Evolutionary conservation across 2,888 invertebrate genomes (phyloP).

Genomic region (Drosophila hawaiiensis): DNA sequence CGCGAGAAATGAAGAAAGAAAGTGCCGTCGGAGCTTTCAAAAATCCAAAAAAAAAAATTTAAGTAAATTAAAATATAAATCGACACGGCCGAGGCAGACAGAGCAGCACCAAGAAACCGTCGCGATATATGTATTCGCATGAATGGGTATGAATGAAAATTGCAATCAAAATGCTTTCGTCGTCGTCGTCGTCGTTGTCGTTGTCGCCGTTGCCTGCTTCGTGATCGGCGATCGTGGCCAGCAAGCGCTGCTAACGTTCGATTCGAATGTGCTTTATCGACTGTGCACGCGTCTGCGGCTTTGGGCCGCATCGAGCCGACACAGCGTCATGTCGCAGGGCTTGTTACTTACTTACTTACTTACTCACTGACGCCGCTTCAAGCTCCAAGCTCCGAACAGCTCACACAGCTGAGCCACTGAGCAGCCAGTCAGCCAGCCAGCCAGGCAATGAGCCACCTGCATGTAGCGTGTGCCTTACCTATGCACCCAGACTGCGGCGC

Average conservation of each 20-base stretch:
- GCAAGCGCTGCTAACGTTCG: slow-evolving; percentile 72
- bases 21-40: slow-evolving; percentile 56
- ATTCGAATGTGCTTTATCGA: slow-evolving; percentile 80
- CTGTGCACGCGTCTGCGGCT: slow-evolving; percentile 69
- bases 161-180: slow-evolving; percentile 61
- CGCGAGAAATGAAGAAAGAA: slow-evolving; percentile 39
- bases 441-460: slow-evolving; percentile 59
- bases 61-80: slow-evolving; percentile 7
- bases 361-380: slow-evolving; percentile 25
- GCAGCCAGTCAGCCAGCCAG: slow-evolving; percentile 1
- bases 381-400: slow-evolving; percentile 36
- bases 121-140: slow-evolving; percentile 40
- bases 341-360: slow-evolving; percentile 46
- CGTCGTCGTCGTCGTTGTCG: slow-evolving; percentile 17
- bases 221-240: slow-evolving; percentile 29
- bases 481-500: slow-evolving; percentile 58
- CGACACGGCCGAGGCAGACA: slow-evolving; percentile 52
- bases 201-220: slow-evolving; percentile 11
- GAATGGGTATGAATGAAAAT: slow-evolving; percentile 76
- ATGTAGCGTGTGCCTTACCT: slow-evolving; percentile 50
- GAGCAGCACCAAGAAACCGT: slow-evolving; percentile 30
- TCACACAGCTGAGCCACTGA: slow-evolving; percentile 25
- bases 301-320: slow-evolving; percentile 52
- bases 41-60: neutral
- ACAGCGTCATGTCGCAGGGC: slow-evolving; percentile 65